Evolutionary conservation across 1,140 invertebrate species (phyloP), one percentile per base, ranked within the genome.

Genomic region (Conus betulinus): DNA sequence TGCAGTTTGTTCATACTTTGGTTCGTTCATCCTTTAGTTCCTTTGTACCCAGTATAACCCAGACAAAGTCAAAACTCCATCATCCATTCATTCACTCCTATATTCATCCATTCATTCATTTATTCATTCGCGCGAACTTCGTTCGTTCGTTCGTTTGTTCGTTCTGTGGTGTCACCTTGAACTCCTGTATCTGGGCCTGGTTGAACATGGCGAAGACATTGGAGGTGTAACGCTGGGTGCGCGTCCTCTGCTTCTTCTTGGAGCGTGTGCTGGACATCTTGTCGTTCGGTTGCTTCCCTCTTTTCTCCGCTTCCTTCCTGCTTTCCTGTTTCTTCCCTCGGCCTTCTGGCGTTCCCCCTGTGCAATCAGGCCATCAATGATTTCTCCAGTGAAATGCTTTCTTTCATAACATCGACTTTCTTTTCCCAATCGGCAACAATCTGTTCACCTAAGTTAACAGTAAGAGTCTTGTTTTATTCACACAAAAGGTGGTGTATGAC

Each of bases 151-250:
- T 79, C 27, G 8, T 51, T 3, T 27, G 8, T 39, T 39, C 76
- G 6, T 51, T 27, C 51, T 53, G 39, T 11, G 13, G 13, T 5
- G 23, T 87, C 81, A 94, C 99, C 95, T 99, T 99, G 94, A 99
- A 99, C 95, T 99, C 99, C 89, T 99, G 98, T 90, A 99, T 99
- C 95, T 99, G 99, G 0, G 98, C 98, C 94, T 99, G 98, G 95
- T 99, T 98, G 96, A 99, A 99, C 98, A 99, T 99, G 81, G 98
- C 98, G 96, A 99, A 99, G 0, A 99, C 98, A 97, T 99, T 99
- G 76, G 98, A 99, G 76, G 99, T 99, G 52, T 98, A 94, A n/a
- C 95, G 88, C 92, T 94, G 93, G 0, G 93, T 92, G 39, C 95
- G 94, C 85, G 98, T 98, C 82, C 98, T 97, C 95, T 99, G 99